Evolutionary conservation across 2,888 invertebrate species (phyloP).

Genomic region (Melieria picta): DNA sequence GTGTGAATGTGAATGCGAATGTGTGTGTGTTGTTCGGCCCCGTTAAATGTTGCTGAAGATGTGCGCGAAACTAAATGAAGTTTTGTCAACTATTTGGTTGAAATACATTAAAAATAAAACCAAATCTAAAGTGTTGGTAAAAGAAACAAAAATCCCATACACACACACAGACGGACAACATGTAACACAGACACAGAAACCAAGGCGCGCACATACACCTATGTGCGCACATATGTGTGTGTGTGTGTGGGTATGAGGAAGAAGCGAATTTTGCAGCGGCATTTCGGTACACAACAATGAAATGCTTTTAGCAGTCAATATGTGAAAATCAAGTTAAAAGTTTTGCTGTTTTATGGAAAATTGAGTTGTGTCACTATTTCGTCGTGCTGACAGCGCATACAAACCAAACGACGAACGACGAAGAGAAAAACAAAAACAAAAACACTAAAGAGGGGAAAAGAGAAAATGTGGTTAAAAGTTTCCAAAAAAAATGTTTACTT

Average conservation of each 20-base stretch:
- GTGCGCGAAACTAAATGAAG: constrained; percentile 25
- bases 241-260: not conserved
- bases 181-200: not conserved
- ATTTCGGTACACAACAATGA: constrained; percentile 31
- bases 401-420: too few species aligned
- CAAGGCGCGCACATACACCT: too few species aligned
- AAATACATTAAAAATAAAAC: too few species aligned
- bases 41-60: constrained; percentile 12
- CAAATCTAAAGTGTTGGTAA: too few species aligned
- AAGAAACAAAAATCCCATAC: constrained; percentile 11
- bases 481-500: too few species aligned
- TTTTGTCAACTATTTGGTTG: constrained; percentile 30
- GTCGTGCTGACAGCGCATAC: not conserved
- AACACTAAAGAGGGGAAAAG: not conserved
- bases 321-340: constrained; percentile 39
- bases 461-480: not conserved
- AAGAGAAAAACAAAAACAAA: not conserved
- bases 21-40: not conserved
- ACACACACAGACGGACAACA: not conserved
- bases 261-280: not conserved
- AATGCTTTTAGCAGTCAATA: constrained; percentile 42
- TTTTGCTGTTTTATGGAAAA: constrained; percentile 32
- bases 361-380: constrained; percentile 29
- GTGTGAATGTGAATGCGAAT: constrained; percentile 5
- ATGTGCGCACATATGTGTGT: not conserved